phyloP scores from a whole-genome alignment of 2,113 vertebrate species.

The Odocoileus virginianus region DNA sequence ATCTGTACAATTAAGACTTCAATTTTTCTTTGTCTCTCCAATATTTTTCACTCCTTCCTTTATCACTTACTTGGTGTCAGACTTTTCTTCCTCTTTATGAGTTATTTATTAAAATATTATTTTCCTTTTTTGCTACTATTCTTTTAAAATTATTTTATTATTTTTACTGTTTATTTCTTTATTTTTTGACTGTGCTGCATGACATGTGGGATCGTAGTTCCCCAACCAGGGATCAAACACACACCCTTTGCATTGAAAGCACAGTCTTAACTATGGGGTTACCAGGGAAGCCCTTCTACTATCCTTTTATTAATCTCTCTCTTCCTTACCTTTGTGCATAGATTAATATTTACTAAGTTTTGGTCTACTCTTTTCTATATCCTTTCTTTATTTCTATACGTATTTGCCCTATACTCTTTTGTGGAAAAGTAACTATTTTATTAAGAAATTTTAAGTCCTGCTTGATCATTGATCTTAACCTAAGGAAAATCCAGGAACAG shows the following conservation, averaged over 20 bases:
- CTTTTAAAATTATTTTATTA: background rate
- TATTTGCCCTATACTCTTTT: background rate
- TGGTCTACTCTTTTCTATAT: background rate
- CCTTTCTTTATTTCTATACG: background rate
- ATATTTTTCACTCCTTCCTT: background rate
- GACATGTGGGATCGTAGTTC: background rate
- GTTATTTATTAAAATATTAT: background rate
- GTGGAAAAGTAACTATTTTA: background rate
- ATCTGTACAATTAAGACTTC: background rate
- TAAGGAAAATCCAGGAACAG: background rate
- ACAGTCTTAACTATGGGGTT: background rate
- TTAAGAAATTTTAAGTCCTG: background rate
- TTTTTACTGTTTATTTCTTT: background rate
- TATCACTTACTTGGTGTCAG: background rate
- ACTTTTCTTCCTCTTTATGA: background rate
- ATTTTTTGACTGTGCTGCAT: background rate
- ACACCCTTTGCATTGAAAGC: background rate
- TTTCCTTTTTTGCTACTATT: background rate
- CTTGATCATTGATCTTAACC: background rate
- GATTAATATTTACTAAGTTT: background rate
- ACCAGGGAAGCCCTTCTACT: background rate
- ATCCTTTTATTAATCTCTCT: background rate
- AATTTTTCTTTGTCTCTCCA: background rate
- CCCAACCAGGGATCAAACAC: background rate
- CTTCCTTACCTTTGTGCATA: background rate